Conservation (phyloP, 2,797 vertebrate species). For the Lagorchestes hirsutus region DNA sequence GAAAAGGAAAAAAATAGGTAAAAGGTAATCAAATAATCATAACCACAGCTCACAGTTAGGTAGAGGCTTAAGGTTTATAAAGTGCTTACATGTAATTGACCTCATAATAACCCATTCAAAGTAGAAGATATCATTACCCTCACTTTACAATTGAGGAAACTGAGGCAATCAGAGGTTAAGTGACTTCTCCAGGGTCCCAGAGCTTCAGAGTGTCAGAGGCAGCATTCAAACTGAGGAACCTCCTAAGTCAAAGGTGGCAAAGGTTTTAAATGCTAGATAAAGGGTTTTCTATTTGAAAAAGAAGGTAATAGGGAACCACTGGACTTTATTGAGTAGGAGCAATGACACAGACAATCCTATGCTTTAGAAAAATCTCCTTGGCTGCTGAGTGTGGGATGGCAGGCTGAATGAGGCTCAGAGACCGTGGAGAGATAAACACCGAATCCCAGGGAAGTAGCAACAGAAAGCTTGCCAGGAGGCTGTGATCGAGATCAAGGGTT, state of each 20-base stretch:
- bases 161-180: not conserved
- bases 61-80: not conserved
- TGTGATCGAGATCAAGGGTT: not conserved
- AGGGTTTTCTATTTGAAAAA: not conserved
- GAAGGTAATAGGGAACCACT: not conserved
- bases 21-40: slow-evolving; percentile 15
- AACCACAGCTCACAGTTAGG: not conserved
- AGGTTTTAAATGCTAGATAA: not conserved
- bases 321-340: not conserved
- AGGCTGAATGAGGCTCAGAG: not conserved
- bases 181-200: not conserved
- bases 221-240: not conserved
- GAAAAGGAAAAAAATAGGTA: slow-evolving; percentile 15
- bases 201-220: not conserved
- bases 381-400: not conserved
- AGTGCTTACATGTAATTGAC: not conserved
- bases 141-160: not conserved
- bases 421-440: not conserved
- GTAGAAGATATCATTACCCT: not conserved
- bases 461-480: not conserved
- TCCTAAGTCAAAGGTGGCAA: not conserved
- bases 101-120: not conserved
- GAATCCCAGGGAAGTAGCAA: not conserved
- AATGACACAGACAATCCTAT: not conserved
- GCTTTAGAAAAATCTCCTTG: not conserved